phyloP scores from a whole-genome alignment of 30 jellyfish, hydroid and myxozoan species.

The Sanderia malayensis region DNA sequence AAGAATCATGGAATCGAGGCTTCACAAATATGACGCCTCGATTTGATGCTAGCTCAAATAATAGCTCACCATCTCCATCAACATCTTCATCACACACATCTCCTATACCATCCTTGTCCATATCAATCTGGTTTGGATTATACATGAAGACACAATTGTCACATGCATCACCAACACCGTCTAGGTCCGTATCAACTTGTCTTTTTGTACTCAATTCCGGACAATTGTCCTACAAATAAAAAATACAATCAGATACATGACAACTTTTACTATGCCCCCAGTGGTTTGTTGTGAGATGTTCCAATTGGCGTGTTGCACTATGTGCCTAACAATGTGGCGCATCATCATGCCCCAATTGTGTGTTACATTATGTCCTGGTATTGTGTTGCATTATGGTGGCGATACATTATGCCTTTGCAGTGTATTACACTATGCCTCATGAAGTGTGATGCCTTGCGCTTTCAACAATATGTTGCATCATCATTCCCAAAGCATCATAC shows the following conservation, averaged over 20 bases:
- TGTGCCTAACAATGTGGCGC: neutral
- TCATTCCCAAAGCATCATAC: neutral
- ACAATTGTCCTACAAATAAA: conserved; percentile 69
- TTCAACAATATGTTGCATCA: neutral
- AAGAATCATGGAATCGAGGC: no score
- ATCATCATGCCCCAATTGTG: neutral
- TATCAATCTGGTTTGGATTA: conserved; percentile 66
- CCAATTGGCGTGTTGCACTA: neutral
- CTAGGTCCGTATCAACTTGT: conserved; percentile 73
- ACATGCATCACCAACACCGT: conserved; percentile 69
- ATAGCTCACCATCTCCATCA: conserved; percentile 89
- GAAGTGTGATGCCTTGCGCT: neutral
- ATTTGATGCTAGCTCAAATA: no score
- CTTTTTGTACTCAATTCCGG: conserved; percentile 47
- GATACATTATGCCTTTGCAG: neutral
- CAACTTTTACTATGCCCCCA: no score
- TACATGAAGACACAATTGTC: conserved; percentile 63
- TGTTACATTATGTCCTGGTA: neutral
- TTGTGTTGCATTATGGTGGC: neutral
- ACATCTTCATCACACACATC: conserved; percentile 79
- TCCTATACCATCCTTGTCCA: conserved; percentile 79
- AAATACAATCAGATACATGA: neutral
- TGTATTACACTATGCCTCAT: neutral
- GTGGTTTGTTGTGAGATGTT: no score
- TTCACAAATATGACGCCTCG: no score